These are phyloP conservation scores for Dyspetes luteomarginatus DNA, from an alignment of 2,888 invertebrate species.

Conservation along the genomic window DNA sequence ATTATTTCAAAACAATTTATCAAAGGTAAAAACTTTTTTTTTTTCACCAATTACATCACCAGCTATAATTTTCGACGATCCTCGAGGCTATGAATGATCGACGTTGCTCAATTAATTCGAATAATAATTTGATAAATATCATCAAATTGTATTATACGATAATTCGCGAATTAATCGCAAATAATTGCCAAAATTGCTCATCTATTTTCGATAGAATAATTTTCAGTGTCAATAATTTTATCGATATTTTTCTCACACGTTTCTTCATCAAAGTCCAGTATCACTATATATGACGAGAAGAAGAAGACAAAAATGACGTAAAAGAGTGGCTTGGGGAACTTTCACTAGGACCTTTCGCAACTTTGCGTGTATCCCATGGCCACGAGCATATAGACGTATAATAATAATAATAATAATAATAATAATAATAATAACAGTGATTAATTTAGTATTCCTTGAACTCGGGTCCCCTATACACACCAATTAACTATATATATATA, in stretches of 20 bases:
- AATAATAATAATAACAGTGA: too few species aligned
- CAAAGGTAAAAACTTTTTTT: neutral
- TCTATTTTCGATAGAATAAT: neutral
- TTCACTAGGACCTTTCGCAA: slow-evolving; percentile 29
- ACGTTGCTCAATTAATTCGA: neutral
- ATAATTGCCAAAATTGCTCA: neutral
- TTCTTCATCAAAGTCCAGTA: slow-evolving; percentile 24
- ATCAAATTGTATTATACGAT: neutral
- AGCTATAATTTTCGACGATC: neutral
- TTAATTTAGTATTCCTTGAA: too few species aligned
- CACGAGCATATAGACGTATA: neutral
- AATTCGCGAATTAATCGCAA: neutral
- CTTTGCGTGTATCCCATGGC: neutral
- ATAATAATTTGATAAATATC: slow-evolving; percentile 4
- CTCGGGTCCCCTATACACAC: too few species aligned
- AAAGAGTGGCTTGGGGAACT: slow-evolving; percentile 26
- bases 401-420: too few species aligned
- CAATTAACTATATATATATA: neutral
- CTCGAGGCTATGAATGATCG: neutral
- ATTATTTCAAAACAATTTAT: too few species aligned
- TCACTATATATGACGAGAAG: neutral
- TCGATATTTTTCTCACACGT: neutral
- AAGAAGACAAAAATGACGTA: slow-evolving; percentile 1
- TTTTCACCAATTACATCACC: neutral
- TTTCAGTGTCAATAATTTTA: neutral